Evolutionary conservation across 2,797 vertebrate species (phyloP).

Genomic region (Ambastaia sidthimunki): DNA sequence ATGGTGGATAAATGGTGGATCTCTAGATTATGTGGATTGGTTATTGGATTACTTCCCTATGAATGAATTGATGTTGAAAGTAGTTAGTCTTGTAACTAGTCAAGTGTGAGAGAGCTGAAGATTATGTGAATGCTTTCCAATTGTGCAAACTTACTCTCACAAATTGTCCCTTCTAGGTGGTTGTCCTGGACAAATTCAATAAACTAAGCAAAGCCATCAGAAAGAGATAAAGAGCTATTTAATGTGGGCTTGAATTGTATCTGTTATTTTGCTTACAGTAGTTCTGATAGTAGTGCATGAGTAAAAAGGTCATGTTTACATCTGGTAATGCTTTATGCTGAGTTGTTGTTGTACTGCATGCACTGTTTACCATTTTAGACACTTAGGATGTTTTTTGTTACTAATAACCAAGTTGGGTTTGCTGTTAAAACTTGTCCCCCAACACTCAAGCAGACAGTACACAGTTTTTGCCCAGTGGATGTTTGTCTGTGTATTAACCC

Average conservation of each 20-base stretch:
- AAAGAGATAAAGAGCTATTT: neutral
- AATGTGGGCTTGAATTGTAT: neutral
- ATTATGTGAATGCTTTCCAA: neutral
- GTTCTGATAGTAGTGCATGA: neutral
- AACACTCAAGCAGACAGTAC: neutral
- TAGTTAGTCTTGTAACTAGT: too few species aligned
- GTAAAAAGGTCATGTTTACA: neutral
- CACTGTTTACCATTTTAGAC: neutral
- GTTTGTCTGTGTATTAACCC: slow-evolving; percentile 13
- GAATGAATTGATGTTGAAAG: neutral
- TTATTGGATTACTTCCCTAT: neutral
- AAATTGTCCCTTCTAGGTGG: neutral
- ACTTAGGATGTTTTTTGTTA: neutral
- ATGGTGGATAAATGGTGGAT: neutral
- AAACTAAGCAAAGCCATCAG: neutral
- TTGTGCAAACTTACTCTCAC: neutral
- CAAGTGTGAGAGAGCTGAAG: neutral
- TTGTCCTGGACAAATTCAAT: neutral
- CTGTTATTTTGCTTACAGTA: too few species aligned
- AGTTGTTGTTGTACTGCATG: neutral
- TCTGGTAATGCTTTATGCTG: neutral
- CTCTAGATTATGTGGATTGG: neutral
- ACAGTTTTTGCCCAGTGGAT: neutral
- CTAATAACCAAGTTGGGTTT: too few species aligned
- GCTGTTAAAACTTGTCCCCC: neutral